Evolutionary conservation across 2,113 vertebrate species (phyloP).

Genomic region (Actinemys pallida): DNA sequence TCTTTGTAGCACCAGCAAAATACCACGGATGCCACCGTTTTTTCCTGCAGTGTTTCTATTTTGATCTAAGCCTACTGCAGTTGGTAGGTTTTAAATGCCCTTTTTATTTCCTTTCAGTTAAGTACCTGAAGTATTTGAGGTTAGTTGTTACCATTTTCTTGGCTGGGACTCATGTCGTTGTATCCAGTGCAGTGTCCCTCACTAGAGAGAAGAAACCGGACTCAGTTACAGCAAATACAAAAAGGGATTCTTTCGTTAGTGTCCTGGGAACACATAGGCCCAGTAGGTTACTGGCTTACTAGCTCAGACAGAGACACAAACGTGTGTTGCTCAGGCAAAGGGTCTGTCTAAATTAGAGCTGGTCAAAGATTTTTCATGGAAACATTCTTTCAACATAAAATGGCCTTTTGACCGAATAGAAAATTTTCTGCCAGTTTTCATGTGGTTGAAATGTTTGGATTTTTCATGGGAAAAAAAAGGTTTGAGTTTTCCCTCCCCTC

Average conservation of each 20-base stretch:
- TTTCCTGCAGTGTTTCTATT: slow-evolving; percentile 21
- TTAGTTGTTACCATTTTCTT: neutral
- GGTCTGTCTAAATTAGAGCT: rapidly evolving
- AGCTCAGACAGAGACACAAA: neutral
- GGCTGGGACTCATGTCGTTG: neutral
- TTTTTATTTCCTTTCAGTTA: slow-evolving; percentile 41
- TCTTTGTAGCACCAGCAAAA: neutral
- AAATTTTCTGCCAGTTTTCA: neutral
- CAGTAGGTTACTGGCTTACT: rapidly evolving
- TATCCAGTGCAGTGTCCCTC: neutral
- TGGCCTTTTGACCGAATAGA: neutral
- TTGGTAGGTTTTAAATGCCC: slow-evolving; percentile 36
- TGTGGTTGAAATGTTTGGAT: neutral
- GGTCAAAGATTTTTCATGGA: neutral
- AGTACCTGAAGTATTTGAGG: neutral
- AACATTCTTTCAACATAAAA: neutral
- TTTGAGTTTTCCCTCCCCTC: neutral
- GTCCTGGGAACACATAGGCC: neutral
- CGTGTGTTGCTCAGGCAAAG: neutral
- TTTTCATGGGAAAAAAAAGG: neutral
- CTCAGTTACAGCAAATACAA: neutral
- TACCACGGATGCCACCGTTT: rapidly evolving
- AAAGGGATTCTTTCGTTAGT: neutral
- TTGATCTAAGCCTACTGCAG: slow-evolving; percentile 61
- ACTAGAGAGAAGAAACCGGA: neutral